Evolutionary conservation across 2,797 vertebrate species (phyloP).

Genomic region (Schizopygopsis pylzovi): DNA sequence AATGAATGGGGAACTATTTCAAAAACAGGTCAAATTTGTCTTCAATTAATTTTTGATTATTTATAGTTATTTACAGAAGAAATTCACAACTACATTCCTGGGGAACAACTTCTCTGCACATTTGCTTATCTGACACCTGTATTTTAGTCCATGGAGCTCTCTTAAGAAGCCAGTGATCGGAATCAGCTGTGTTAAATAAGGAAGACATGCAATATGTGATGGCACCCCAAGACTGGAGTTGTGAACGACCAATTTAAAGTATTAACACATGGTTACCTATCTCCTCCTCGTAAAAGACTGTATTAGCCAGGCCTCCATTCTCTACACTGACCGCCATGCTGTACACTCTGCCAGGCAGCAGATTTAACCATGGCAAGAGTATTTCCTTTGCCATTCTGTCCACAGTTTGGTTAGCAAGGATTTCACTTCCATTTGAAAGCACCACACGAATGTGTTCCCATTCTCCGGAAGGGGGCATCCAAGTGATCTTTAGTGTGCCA

Average conservation of each 20-base stretch:
- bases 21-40: background rate
- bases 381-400: constrained; percentile 69
- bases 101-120: no score
- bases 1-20: background rate
- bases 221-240: background rate
- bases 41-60: background rate
- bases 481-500: constrained; percentile 79
- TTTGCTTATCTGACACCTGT: background rate
- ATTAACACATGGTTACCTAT: constrained; percentile 66
- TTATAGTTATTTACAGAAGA: background rate
- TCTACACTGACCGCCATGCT: constrained; percentile 78
- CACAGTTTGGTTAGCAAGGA: constrained; percentile 73
- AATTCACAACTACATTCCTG: no score
- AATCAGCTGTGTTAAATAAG: background rate
- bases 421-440: constrained; percentile 76
- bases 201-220: background rate
- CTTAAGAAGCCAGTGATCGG: background rate
- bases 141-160: background rate
- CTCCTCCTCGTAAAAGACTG: constrained; percentile 65
- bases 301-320: constrained; percentile 62
- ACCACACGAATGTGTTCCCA: constrained; percentile 86
- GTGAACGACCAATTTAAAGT: background rate
- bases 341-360: constrained; percentile 84
- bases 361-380: constrained; percentile 66
- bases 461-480: constrained; percentile 85